These are phyloP conservation scores for Linepithema humile DNA, from an alignment of 1,140 invertebrate genomes.

Conservation along the genomic window DNA sequence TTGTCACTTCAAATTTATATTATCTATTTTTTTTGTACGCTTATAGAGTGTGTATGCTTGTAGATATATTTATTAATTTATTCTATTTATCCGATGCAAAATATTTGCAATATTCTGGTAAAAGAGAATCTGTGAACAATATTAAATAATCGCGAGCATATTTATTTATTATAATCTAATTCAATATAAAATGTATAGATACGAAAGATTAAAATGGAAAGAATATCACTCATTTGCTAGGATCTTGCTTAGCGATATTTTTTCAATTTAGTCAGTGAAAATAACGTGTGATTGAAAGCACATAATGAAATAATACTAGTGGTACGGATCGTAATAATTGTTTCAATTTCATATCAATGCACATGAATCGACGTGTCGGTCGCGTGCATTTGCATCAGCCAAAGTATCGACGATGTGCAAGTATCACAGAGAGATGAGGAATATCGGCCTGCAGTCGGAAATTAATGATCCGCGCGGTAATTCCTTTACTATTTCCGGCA, in stretches of 20 bases:
- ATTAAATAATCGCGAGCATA: slow-evolving; percentile 14
- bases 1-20: neutral
- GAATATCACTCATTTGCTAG: neutral
- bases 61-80: neutral
- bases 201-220: neutral
- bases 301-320: neutral
- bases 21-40: neutral
- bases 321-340: slow-evolving; percentile 2
- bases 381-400: slow-evolving; percentile 12
- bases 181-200: neutral
- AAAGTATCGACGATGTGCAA: slow-evolving; percentile 23
- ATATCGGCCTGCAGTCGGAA: slow-evolving; percentile 25
- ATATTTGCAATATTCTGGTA: neutral
- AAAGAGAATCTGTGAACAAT: slow-evolving; percentile 19
- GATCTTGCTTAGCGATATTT: too few species aligned
- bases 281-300: neutral
- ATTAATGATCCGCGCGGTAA: slow-evolving; percentile 50
- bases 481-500: slow-evolving; percentile 40
- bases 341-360: slow-evolving; percentile 45
- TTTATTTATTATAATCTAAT: slow-evolving; percentile 34
- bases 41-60: neutral
- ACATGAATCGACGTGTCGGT: neutral
- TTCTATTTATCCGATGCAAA: slow-evolving; percentile 11
- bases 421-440: neutral
- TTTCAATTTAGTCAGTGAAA: too few species aligned